Conservation (phyloP, 2,888 invertebrate species). For the Stegana nigrithorax region DNA sequence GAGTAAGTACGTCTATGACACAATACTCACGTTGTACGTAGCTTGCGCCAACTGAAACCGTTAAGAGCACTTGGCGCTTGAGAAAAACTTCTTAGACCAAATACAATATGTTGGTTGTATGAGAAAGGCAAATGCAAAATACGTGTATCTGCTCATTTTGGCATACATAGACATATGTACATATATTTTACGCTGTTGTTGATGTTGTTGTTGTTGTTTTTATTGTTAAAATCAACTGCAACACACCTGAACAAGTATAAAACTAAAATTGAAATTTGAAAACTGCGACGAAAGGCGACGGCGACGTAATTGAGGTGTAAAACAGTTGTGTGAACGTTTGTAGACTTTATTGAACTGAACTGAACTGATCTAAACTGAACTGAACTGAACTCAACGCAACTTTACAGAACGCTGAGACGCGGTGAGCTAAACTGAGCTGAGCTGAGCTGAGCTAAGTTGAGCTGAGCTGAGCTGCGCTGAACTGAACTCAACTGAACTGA, state of each 20-base stretch:
- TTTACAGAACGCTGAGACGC: too few species aligned
- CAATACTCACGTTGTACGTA: too few species aligned
- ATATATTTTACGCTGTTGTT: too few species aligned
- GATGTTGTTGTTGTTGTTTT: not conserved
- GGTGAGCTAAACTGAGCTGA: slow-evolving; percentile 25
- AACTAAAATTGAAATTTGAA: not conserved
- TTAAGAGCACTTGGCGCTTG: not conserved
- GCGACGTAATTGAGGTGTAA: not conserved
- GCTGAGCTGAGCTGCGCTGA: slow-evolving; percentile 18
- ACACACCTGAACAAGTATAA: slow-evolving; percentile 5
- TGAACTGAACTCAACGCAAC: slow-evolving; percentile 21
- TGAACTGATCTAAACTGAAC: slow-evolving; percentile 25
- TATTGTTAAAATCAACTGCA: not conserved
- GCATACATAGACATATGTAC: too few species aligned
- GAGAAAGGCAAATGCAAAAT: slow-evolving; percentile 1
- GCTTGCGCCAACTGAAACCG: too few species aligned
- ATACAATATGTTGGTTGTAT: not conserved
- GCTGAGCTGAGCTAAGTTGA: slow-evolving; percentile 19
- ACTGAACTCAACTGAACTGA: slow-evolving; percentile 9
- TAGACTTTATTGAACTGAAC: slow-evolving; percentile 25
- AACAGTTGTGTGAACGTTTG: not conserved
- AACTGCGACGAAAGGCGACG: not conserved
- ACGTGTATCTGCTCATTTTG: too few species aligned
- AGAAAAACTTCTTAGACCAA: too few species aligned
- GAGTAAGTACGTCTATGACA: not conserved